phyloP scores from a whole-genome alignment of 1,140 invertebrate species.

The Scaptodrosophila lebanonensis region DNA sequence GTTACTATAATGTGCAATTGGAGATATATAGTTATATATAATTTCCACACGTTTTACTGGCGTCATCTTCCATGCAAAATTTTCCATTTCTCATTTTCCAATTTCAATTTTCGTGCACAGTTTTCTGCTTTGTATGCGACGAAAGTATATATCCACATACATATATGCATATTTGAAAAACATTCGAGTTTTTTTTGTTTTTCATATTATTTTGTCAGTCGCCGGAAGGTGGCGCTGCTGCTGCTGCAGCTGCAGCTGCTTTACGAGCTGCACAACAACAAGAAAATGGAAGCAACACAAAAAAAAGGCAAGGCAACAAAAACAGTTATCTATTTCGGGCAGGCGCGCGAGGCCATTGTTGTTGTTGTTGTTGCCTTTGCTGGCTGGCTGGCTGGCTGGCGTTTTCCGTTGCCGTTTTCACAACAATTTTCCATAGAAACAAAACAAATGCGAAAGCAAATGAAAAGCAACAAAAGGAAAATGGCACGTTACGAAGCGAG shows the following conservation, averaged over 20 bases:
- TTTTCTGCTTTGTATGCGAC: too few species aligned
- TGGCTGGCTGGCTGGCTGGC: conserved; percentile 27
- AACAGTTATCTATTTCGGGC: conserved; percentile 54
- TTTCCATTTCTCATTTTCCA: too few species aligned
- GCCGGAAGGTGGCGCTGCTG: conserved; percentile 66
- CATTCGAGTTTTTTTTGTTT: neutral
- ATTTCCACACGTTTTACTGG: too few species aligned
- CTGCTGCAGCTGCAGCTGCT: conserved; percentile 68
- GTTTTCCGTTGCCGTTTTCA: conserved; percentile 63
- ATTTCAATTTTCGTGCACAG: neutral
- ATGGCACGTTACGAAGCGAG: conserved; percentile 11
- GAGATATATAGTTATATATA: too few species aligned
- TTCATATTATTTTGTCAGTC: conserved; percentile 18
- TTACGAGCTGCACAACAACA: conserved; percentile 52
- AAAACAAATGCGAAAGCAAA: neutral
- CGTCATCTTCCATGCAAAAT: too few species aligned
- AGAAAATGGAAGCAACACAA: conserved; percentile 10
- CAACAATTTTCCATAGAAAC: conserved; percentile 45
- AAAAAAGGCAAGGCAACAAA: conserved; percentile 21
- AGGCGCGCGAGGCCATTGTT: conserved; percentile 29
- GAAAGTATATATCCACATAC: too few species aligned
- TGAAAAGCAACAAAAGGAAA: too few species aligned
- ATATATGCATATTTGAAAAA: too few species aligned
- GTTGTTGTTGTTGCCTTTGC: conserved; percentile 25
- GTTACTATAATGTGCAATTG: too few species aligned